Percentiles rank a stretch among this genome's conserved stretches.
phyloP scores from a whole-genome alignment of 2,888 invertebrate species.

The Parelbella ahira region DNA sequence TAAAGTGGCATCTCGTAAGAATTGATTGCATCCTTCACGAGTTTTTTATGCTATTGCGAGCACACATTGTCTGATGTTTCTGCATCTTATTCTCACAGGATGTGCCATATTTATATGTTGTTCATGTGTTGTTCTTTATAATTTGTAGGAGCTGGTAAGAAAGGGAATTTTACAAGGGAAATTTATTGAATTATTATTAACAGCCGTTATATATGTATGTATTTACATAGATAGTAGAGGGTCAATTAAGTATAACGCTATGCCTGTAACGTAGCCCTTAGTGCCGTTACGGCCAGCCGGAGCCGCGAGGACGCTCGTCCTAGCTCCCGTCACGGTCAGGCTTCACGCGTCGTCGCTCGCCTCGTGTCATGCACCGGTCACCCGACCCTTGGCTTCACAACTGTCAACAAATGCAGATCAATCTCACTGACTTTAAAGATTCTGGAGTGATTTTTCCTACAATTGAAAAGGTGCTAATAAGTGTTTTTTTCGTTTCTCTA shows the following conservation, averaged over 20 bases:
- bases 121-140: background rate
- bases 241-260: no score
- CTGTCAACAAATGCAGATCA: slow-evolving; percentile 15
- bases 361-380: slow-evolving; percentile 14
- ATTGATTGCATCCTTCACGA: slow-evolving; percentile 9
- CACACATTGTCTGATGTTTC: background rate
- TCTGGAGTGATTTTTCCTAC: no score
- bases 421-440: no score
- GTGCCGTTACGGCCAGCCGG: slow-evolving; percentile 54
- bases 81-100: slow-evolving; percentile 1
- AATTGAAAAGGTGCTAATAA: no score
- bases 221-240: no score
- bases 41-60: slow-evolving; percentile 12
- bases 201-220: no score
- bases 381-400: slow-evolving; percentile 13
- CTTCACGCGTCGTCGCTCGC: slow-evolving; percentile 61
- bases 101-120: no score
- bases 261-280: slow-evolving; percentile 6
- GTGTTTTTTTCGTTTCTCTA: no score
- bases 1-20: slow-evolving; percentile 17
- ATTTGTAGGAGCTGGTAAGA: no score
- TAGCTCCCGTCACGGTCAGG: slow-evolving; percentile 66
- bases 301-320: slow-evolving; percentile 45
- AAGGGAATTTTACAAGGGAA: no score
- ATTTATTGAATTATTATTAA: no score